A percentile compares a stretch with the other conserved stretches of the same genome.
Evolutionary conservation across 1,140 invertebrate genomes (phyloP).

Genomic region (Scaptomyza pallida): DNA sequence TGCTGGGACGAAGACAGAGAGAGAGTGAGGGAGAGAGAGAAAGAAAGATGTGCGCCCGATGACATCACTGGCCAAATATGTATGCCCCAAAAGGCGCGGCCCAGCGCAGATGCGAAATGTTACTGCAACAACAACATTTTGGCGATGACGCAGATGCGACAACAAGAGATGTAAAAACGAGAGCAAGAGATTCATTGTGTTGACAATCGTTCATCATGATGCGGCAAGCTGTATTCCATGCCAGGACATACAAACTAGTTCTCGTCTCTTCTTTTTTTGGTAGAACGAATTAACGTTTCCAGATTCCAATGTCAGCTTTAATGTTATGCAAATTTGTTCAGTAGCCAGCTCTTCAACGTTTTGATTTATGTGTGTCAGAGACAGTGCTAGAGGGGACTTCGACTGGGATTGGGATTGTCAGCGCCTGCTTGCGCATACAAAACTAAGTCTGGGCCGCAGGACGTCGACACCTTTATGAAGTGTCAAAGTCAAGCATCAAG

Average conservation of each 20-base stretch:
- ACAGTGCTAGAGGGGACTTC: slow-evolving; percentile 21
- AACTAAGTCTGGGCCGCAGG: slow-evolving; percentile 30
- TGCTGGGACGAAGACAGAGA: slow-evolving; percentile 4
- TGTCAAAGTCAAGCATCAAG: slow-evolving; percentile 74
- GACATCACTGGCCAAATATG: slow-evolving; percentile 73
- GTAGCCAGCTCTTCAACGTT: slow-evolving; percentile 48
- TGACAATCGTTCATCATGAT: slow-evolving; percentile 55
- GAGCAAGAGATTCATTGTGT: slow-evolving; percentile 20
- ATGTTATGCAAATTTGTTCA: slow-evolving; percentile 73
- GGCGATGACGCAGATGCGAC: slow-evolving; percentile 45
- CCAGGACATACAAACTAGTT: slow-evolving; percentile 72
- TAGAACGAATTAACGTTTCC: slow-evolving; percentile 61
- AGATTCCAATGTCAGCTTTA: slow-evolving; percentile 35
- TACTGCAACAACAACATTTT: neutral
- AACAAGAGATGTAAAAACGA: slow-evolving; percentile 28
- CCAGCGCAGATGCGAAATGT: slow-evolving; percentile 43
- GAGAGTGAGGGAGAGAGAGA: no score
- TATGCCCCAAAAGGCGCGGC: slow-evolving; percentile 75
- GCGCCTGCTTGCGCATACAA: slow-evolving; percentile 68
- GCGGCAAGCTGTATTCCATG: slow-evolving; percentile 44
- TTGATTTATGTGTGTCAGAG: slow-evolving; percentile 63
- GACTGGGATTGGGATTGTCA: slow-evolving; percentile 4
- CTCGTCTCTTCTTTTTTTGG: slow-evolving; percentile 27
- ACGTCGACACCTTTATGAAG: slow-evolving; percentile 78
- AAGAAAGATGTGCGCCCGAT: slow-evolving; percentile 45